Percentiles rank a stretch among this genome's conserved stretches.
These are phyloP conservation scores for Poecile montanus DNA, from an alignment of 2,797 vertebrate species.

Conservation along the genomic window DNA sequence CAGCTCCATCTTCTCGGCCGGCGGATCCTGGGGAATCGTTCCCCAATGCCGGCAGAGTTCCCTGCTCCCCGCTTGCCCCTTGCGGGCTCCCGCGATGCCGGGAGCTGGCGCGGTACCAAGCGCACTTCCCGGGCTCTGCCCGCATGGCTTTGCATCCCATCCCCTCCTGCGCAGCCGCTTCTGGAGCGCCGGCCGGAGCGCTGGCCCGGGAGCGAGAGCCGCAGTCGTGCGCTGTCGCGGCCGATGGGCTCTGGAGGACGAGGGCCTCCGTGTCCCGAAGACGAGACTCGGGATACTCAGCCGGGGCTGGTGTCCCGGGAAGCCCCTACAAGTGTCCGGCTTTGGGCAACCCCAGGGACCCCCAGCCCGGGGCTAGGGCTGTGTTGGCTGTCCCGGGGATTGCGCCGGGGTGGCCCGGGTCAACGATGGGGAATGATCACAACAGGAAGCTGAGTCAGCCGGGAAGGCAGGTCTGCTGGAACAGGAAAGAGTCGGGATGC, in stretches of 20 bases:
- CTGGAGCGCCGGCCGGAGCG: accelerated
- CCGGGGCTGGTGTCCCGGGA: not conserved
- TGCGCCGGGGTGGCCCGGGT: not conserved
- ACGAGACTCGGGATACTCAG: no score
- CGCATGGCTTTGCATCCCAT: not conserved
- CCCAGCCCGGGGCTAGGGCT: not conserved
- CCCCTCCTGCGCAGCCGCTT: not conserved
- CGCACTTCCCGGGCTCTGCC: not conserved
- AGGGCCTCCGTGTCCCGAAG: not conserved
- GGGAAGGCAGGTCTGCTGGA: not conserved
- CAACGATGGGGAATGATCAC: not conserved
- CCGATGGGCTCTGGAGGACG: not conserved
- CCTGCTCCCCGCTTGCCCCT: not conserved
- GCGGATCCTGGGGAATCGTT: not conserved
- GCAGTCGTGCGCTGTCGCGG: not conserved
- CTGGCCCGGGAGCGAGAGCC: not conserved
- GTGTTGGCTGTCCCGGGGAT: not conserved
- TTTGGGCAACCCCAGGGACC: not conserved
- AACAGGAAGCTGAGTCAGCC: slow-evolving; percentile 37
- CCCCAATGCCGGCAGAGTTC: not conserved
- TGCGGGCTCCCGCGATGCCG: not conserved
- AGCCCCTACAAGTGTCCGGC: not conserved
- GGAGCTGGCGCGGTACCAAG: not conserved
- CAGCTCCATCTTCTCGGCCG: not conserved
- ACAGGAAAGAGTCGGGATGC: not conserved